Conservation (phyloP, 1,140 invertebrate genomes). For the Pemphigus obesinymphae region DNA sequence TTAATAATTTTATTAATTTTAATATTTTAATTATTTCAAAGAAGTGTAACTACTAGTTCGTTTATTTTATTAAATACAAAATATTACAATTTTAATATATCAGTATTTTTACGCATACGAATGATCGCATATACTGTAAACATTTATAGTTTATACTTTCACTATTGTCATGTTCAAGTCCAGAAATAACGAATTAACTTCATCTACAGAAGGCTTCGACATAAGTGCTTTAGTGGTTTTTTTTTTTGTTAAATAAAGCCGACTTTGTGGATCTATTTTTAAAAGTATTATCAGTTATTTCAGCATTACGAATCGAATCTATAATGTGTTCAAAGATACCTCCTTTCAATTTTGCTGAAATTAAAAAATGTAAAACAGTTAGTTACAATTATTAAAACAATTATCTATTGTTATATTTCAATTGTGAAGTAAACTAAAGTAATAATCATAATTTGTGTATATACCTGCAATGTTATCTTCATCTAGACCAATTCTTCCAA, state of each 20-base stretch:
- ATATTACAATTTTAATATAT: too few species aligned
- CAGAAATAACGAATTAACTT: not conserved
- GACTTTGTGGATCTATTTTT: not conserved
- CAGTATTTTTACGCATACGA: not conserved
- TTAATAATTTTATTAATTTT: too few species aligned
- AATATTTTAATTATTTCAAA: too few species aligned
- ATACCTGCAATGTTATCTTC: constrained; percentile 19
- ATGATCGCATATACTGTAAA: not conserved
- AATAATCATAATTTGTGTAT: not conserved
- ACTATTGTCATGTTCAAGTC: not conserved
- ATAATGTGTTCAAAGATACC: too few species aligned
- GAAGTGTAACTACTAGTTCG: too few species aligned
- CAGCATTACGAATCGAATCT: too few species aligned
- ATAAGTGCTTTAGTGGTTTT: not conserved
- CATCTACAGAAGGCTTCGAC: not conserved
- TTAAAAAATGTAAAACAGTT: not conserved
- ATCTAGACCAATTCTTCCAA: constrained; percentile 8
- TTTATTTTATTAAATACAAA: too few species aligned
- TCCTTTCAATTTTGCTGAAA: constrained; percentile 38
- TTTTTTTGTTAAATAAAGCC: not conserved
- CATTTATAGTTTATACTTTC: not conserved
- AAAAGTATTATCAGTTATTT: too few species aligned
- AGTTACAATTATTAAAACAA: too few species aligned
- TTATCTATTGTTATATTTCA: too few species aligned
- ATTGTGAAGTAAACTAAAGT: not conserved